Percentiles rank a stretch among this genome's conserved stretches.
phyloP scores from a whole-genome alignment of 2,797 vertebrate genomes.

The Ctenopoma kingsleyae region DNA sequence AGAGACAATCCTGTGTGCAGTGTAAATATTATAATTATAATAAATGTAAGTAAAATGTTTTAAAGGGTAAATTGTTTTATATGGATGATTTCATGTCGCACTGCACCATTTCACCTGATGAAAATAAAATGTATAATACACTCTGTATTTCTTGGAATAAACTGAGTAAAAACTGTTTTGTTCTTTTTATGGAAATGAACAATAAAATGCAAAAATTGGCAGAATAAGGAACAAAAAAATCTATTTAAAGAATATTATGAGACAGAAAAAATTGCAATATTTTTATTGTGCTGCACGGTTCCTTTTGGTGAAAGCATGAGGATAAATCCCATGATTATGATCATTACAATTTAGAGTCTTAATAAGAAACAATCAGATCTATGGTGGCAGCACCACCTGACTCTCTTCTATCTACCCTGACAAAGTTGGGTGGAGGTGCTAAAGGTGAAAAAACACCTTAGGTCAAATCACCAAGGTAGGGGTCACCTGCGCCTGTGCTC shows the following conservation, averaged over 20 bases:
- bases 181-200: not conserved
- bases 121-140: constrained; percentile 64
- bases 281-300: no score
- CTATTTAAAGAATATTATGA: no score
- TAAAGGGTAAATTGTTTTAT: constrained; percentile 68
- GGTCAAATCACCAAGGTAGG: constrained; percentile 41
- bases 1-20: constrained; percentile 66
- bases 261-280: no score
- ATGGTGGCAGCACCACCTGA: constrained; percentile 28
- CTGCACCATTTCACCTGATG: constrained; percentile 56
- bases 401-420: constrained; percentile 27
- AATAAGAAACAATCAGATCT: constrained; percentile 11
- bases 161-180: constrained; percentile 11
- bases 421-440: constrained; percentile 7
- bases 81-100: constrained; percentile 61
- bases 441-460: constrained; percentile 74
- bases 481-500: constrained; percentile 46
- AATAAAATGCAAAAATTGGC: not conserved
- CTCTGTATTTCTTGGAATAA: constrained; percentile 66
- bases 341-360: not conserved
- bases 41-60: constrained; percentile 70
- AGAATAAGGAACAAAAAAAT: not conserved
- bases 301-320: no score
- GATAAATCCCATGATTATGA: not conserved
- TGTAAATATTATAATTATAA: constrained; percentile 69